phyloP scores from a whole-genome alignment of 2,797 vertebrate species.

The Xiphophorus birchmanni region DNA sequence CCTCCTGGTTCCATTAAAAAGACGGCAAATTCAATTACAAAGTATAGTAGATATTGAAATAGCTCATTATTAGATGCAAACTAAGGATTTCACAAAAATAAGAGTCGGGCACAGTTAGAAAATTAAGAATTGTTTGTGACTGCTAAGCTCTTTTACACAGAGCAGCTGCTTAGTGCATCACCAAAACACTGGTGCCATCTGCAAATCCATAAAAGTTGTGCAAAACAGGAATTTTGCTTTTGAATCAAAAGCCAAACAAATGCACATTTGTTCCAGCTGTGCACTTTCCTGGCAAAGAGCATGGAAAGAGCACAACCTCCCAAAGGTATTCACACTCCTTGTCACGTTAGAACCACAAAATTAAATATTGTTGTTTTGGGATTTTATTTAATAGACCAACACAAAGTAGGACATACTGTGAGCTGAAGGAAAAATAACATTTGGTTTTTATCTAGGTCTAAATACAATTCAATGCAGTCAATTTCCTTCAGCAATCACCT shows the following conservation, averaged over 20 bases:
- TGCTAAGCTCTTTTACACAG: neutral
- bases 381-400: neutral
- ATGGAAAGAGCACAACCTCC: neutral
- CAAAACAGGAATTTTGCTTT: neutral
- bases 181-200: neutral
- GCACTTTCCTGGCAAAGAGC: neutral
- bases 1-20: neutral
- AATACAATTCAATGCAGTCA: neutral
- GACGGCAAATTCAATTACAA: neutral
- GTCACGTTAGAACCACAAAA: neutral
- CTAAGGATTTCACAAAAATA: neutral
- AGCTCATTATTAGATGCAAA: no score
- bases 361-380: neutral
- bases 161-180: neutral
- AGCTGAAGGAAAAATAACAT: neutral
- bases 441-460: neutral
- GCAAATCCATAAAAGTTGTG: constrained; percentile 1
- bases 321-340: neutral
- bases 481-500: neutral
- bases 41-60: neutral
- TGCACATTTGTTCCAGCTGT: constrained; percentile 3
- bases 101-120: neutral
- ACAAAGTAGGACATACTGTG: neutral
- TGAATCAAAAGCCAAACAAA: neutral
- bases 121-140: neutral